Evolutionary conservation across 2,888 invertebrate genomes (phyloP), one percentile per base, ranked within the genome.

Genomic region (Ecliptopera silaceata): DNA sequence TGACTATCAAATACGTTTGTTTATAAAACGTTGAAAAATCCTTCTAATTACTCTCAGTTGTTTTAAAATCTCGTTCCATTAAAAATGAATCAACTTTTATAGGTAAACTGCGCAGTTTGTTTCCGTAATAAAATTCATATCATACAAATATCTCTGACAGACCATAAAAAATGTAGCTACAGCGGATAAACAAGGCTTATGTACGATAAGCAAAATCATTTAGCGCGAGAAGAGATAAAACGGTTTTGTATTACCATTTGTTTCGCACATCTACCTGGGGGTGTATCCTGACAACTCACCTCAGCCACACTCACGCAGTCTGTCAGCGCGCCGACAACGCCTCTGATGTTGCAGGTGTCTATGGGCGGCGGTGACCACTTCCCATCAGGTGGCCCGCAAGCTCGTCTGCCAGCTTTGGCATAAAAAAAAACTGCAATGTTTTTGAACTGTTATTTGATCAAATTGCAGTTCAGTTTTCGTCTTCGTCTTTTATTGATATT

Each of bases 141-240:
- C 53, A 59, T 55, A 58, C 45, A 63, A 59, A 61, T 58, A 59
- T 58, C 52, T 56, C 50, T 56, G 62, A 56, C 55, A 58, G 62
- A 64, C 60, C 65, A 62, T 66, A 62, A 64, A 65, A 63, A 66
- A 59, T 56, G 56, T 60, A 53, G 55, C 56, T 53, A 48, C 56
- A 56, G 44, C 56, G 58, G 65, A 65, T 65, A 65, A 65, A 61
- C 63, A 57, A 46, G 48, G 61, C 62, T 62, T 64, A 59, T 61
- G 62, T 57, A 64, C 64, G 66, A 66, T 66, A 66, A 66, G 64
- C 64, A 58, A 66, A 66, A 66, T 66, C 66, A 66, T 66, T 66
- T 64, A 66, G 63, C 64, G 59, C 61, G 58, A 63, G 53, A 63
- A 46, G 59, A 63, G 59, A 63, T 63, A 65, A 65, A 65, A 65